Percentiles rank a stretch among this genome's conserved stretches.
phyloP scores from a whole-genome alignment of 2,888 invertebrate genomes.

The Abrostola triplasia region DNA sequence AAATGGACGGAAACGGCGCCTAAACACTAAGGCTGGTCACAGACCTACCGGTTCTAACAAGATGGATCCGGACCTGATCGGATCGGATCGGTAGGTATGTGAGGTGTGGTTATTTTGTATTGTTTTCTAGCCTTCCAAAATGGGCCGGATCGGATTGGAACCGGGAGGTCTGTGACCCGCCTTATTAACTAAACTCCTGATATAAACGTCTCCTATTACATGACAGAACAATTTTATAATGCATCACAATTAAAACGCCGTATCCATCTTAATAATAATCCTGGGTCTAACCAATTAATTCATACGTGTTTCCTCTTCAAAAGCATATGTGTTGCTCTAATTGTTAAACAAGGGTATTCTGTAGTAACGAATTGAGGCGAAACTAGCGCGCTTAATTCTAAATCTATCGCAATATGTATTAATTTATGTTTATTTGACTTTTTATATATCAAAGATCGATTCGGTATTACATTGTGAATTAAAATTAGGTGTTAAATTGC shows the following conservation, averaged over 20 bases:
- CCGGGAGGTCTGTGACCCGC: no score
- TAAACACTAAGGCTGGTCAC: no score
- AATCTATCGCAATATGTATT: constrained; percentile 15
- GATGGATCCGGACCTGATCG: no score
- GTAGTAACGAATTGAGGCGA: constrained; percentile 40
- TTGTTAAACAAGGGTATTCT: constrained; percentile 46
- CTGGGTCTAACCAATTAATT: constrained; percentile 44
- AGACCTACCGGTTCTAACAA: no score
- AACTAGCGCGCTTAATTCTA: constrained; percentile 27
- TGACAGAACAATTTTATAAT: constrained; percentile 13
- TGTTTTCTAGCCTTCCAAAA: no score
- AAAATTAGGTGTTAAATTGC: no score
- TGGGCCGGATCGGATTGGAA: no score
- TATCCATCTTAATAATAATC: constrained; percentile 43
- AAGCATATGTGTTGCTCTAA: constrained; percentile 43
- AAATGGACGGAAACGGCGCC: not conserved
- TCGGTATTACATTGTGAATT: no score
- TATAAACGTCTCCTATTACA: constrained; percentile 18
- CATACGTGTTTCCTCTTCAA: constrained; percentile 37
- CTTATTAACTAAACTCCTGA: not conserved
- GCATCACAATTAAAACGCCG: constrained; percentile 11
- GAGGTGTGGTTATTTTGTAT: no score
- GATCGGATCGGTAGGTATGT: no score
- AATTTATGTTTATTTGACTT: constrained; percentile 3
- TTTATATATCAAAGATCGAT: no score